Evolutionary conservation across 2,797 vertebrate genomes (phyloP), one percentile per base, ranked within the genome.

Genomic region (Brachyalestes nurse): DNA sequence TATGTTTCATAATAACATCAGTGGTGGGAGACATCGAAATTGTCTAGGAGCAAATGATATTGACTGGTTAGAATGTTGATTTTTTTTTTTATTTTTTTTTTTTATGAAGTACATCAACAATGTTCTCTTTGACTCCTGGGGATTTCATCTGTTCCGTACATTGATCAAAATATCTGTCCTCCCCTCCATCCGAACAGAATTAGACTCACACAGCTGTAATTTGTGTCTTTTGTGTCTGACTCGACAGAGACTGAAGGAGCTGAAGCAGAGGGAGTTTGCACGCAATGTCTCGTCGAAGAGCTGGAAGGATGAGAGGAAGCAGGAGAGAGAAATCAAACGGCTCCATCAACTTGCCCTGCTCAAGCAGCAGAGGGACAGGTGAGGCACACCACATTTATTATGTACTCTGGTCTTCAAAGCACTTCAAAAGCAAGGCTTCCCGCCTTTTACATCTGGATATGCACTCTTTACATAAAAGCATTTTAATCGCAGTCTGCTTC

Each of bases 291-390:
- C 97, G 87, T 99, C 98, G 34, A 99, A 98, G 92, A 98, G 97
- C 51, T 98, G 97, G 97, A 99, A 99, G 93, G 97, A 99, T 93
- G 97, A 98, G 83, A 97, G 96, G 90, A 99, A 99, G 89, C 97
- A 99, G 91, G 97, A 99, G 90, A 97, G 97, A 89, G 97, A 96
- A 81, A 94, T 99, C 84, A 96, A 96, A 84, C 94, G 97, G 25
- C 95, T 99, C 60, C 97, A 99, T 86, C 95, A 96, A 90, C 95
- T 98, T 12, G 98, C 98, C 80, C 96, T 97, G 85, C 89, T 97
- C 84, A 95, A 96, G 81, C 97, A 97, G 88, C 96, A 96, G 83
- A 92, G 93, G 62, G 95, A 97, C 90, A 93, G 96, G 98, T 96
- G 91, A 75, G 81, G 58, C 53, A 38, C 66, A 23, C 45, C 64